Percentiles rank a stretch among this genome's conserved stretches.
These are phyloP conservation scores for Muschampia plurimacula DNA, from an alignment of 2,888 invertebrate genomes.

Conservation along the genomic window DNA sequence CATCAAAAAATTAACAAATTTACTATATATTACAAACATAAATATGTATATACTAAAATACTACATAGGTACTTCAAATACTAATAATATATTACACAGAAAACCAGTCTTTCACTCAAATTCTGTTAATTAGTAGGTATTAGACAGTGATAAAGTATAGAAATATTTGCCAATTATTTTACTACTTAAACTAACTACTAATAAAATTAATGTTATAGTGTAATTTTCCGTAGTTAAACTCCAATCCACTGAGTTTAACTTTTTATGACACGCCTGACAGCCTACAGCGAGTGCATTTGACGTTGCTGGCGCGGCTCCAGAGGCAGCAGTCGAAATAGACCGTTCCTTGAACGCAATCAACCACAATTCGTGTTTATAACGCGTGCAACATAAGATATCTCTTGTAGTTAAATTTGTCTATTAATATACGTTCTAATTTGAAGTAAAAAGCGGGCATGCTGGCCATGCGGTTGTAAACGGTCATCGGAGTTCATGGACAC, in stretches of 20 bases:
- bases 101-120: too few species aligned
- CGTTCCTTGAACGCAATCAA: constrained; percentile 49
- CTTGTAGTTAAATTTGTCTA: constrained; percentile 10
- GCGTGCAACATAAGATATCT: constrained; percentile 8
- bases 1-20: too few species aligned
- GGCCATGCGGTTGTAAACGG: not conserved
- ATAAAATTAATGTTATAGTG: constrained; percentile 1
- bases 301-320: constrained; percentile 49
- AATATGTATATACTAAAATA: too few species aligned
- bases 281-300: constrained; percentile 47
- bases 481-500: not conserved
- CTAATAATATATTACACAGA: too few species aligned
- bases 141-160: not conserved
- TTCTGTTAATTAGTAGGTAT: too few species aligned
- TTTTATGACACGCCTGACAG: constrained; percentile 36
- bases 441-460: not conserved
- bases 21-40: too few species aligned
- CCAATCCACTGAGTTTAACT: constrained; percentile 37
- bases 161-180: not conserved
- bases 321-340: constrained; percentile 48
- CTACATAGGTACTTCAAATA: too few species aligned
- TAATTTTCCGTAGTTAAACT: constrained; percentile 34
- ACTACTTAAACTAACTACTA: not conserved
- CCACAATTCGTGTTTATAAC: constrained; percentile 34
- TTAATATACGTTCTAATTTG: not conserved